Evolutionary conservation across 2,797 vertebrate genomes (phyloP), one percentile per base, ranked within the genome.

Genomic region (Propithecus deckenii): DNA sequence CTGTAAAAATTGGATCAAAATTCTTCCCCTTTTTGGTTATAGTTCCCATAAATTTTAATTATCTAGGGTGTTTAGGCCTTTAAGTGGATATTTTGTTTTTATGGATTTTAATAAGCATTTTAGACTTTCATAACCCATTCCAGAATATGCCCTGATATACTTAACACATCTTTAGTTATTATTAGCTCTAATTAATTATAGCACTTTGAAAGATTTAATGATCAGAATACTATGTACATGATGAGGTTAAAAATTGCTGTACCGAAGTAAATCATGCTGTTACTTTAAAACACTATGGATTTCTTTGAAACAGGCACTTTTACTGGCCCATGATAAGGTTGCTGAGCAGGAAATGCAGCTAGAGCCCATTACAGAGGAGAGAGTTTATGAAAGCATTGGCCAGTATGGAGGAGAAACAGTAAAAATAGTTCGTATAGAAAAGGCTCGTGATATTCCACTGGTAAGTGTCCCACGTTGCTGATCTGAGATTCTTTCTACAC

Each of bases 341-440:
- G 99, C 99, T 4, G 99, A 99, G 97, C 99, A 98, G 96, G 99
- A 99, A 98, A 99, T 99, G 99, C 99, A 99, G 97, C 99, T 99
- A 3, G 99, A 99, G 92, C 98, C 99, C 30, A 55, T 98, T 86
- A 90, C 98, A 83, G 98, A 99, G 94, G 99, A 99, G 87, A 98
- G 97, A 92, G 97, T 98, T 87, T 99, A 99, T 95, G 99, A 99
- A 96, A 99, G 99, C 8, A 93, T 99, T 97, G 99, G 99, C 6
- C 98, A 81, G 22, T 79, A 99, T 95, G 99, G 99, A 96, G 99
- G 99, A 76, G 99, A 99, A 98, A 99, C 99, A 0, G 99, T 99
- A 94, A 99, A 99, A 99, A 99, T 99, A 91, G 99, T 99, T 94
- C 99, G 99, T 50, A 99, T 99, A 86, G 99, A 99, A 98, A 99